Base-by-base conservation (phyloP, 2,113 vertebrate species). In the Nyctibius bracteatus region DNA sequence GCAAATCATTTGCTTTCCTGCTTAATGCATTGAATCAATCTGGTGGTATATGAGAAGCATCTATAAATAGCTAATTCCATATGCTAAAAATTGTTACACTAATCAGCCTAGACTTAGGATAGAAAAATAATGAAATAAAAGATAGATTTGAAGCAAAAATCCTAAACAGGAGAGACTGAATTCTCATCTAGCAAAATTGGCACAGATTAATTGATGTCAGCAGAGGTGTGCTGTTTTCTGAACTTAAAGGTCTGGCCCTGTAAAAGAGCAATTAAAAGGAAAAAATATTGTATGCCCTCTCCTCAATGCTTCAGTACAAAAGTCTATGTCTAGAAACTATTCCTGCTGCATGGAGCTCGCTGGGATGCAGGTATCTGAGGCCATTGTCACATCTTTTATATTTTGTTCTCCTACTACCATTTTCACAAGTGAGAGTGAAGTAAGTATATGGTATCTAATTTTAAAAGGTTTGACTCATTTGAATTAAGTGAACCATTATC, bases 1-100 rank as follows among this genome's bases (percentile, higher is more conserved):
- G 52, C 41, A 81, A 63, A 88, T 62, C 24, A 37, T 86, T 80
- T 55, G 67, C 49, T 95, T 80, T 77, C 30, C 78, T 94, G 65
- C 78, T 52, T 43, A 52, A 84, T 46, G 75, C 47, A 79, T 84
- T 57, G 54, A 58, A 91, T 91, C 86, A 72, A 57, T 75, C 81
- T 89, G 63, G 88, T 79, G 74, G 27, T 47, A 75, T 49, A 41
- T 7, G 47, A 93, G 63, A 21, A 67, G 20, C 0, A 0, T 30
- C 73, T 89, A 89, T 90, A 94, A 89, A 92, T 92, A 84, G 73
- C 58, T 62, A 75, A 94, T 85, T 81, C 88, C 91, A 82, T 87
- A 89, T 85, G 94, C 58, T 94, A 51, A 89, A 71, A 87, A 16
- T 6, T 22, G 46, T 84, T 81, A 57, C 28, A 14, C 33, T 89